phyloP scores from a whole-genome alignment of 2,797 vertebrate species.

The Crypturellus tataupa region DNA sequence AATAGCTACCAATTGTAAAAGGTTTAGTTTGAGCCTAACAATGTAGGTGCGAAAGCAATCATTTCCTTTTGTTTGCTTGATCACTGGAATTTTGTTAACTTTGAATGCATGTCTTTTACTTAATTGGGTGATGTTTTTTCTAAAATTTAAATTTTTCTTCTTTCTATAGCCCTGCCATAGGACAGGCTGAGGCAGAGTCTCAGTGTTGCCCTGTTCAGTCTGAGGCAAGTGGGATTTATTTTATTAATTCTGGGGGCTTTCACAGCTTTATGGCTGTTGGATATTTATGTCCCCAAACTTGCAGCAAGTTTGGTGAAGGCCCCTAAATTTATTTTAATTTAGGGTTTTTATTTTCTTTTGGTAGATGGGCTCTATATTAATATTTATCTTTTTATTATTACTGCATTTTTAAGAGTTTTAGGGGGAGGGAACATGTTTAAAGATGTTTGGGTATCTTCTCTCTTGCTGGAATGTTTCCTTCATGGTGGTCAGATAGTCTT shows the following conservation, averaged over 20 bases:
- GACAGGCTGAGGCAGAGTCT: conserved; percentile 98
- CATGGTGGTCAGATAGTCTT: conserved; percentile 15
- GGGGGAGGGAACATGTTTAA: conserved; percentile 41
- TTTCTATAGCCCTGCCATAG: conserved; percentile 98
- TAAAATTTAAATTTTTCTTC: conserved; percentile 98
- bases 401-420: conserved; percentile 66
- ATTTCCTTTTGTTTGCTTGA: conserved; percentile 79
- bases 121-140: conserved; percentile 88
- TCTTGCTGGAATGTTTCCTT: conserved; percentile 34
- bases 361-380: conserved; percentile 87
- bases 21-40: conserved; percentile 39
- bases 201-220: conserved; percentile 98
- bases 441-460: conserved; percentile 45
- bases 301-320: conserved; percentile 98
- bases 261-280: conserved; percentile 96
- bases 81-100: conserved; percentile 81
- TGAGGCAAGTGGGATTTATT: conserved; percentile 99
- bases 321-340: conserved; percentile 89
- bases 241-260: conserved; percentile 92
- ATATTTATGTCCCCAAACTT: conserved; percentile 97
- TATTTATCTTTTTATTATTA: conserved; percentile 79
- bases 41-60: conserved; percentile 33
- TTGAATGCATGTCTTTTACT: conserved; percentile 84
- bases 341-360: conserved; percentile 85
- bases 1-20: not conserved